Evolutionary conservation across 2,888 invertebrate species (phyloP), one percentile per base, ranked within the genome.

Genomic region (Drosophila rubida): DNA sequence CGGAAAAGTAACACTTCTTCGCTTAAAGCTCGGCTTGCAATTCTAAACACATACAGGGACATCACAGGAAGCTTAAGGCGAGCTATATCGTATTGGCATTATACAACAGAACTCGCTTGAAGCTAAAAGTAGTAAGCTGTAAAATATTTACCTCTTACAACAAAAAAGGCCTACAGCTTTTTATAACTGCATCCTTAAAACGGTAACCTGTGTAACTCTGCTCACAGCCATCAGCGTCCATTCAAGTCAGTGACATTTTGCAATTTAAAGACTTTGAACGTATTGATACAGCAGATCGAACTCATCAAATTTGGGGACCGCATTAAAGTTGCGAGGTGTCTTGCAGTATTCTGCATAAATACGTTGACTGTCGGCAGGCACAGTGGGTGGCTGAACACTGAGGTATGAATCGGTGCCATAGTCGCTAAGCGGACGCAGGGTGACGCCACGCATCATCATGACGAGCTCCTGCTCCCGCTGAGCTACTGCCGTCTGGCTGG

Each of bases 271-370:
- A 80, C 75, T 83, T 62, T 87, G 87, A 13, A 90, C 78, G 62
- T 91, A 91, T 13, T 66, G 81, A 70, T 85, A 84, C 4, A 91
- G 71, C 19, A 80, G 74, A 68, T 79, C 80, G 30, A 79, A 83
- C 42, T 91, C 90, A 14, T 90, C 86, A 23, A 90, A 75, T 49
- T 84, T 87, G n/a, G 90, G 90, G 2, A 90, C 81, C 0, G 81
- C 76, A 72, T 84, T 89, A 23, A 91, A 90, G 35, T 86, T 87
- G 1, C 84, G 75, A 1, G 87, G 87, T 7, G 75, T 86, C 37
- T 90, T 89, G 5, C 90, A 88, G 55, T 91, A 91, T 22, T 91
- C 90, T 25, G 80, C 80, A 69, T 92, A 92, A n/a, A 91, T 89
- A 13, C 71, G 74, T 14, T 64, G 77, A 68, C 91, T 91, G 60